Evolutionary conservation across 2,113 vertebrate species (phyloP).

Genomic region (Theristicus caerulescens): DNA sequence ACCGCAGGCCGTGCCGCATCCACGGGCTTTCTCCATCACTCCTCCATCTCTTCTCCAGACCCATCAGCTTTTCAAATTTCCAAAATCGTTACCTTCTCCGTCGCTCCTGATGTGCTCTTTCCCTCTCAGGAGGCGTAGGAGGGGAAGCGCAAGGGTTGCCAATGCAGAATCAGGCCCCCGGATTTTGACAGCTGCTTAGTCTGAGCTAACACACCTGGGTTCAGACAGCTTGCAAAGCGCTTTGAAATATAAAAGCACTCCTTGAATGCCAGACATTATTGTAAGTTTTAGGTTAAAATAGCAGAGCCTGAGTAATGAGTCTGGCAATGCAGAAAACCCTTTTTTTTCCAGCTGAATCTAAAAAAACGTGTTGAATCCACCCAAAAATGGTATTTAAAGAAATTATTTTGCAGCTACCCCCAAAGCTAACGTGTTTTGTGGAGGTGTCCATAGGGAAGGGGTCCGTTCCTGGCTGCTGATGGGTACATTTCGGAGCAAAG

Average conservation of each 20-base stretch:
- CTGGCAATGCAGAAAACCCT: neutral
- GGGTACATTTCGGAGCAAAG: neutral
- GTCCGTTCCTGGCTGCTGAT: neutral
- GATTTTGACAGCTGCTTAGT: neutral
- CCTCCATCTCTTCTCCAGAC: neutral
- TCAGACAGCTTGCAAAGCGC: neutral
- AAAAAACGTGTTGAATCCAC: neutral
- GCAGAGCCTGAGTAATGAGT: neutral
- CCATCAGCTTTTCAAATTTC: neutral
- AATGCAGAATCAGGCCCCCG: neutral
- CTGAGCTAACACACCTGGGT: neutral
- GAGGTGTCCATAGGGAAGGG: neutral
- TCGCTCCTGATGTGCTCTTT: neutral
- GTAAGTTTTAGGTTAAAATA: slow-evolving; percentile 24
- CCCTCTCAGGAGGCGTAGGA: neutral
- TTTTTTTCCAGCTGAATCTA: neutral
- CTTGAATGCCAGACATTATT: neutral
- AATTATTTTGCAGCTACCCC: neutral
- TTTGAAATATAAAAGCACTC: neutral
- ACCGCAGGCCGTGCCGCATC: neutral
- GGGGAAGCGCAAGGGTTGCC: neutral
- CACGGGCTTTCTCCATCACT: neutral
- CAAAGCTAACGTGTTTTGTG: neutral
- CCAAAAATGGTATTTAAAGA: neutral
- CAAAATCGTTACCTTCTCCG: neutral